phyloP scores from a whole-genome alignment of 1,140 invertebrate species.

The Pseudomyrmex sp. region DNA sequence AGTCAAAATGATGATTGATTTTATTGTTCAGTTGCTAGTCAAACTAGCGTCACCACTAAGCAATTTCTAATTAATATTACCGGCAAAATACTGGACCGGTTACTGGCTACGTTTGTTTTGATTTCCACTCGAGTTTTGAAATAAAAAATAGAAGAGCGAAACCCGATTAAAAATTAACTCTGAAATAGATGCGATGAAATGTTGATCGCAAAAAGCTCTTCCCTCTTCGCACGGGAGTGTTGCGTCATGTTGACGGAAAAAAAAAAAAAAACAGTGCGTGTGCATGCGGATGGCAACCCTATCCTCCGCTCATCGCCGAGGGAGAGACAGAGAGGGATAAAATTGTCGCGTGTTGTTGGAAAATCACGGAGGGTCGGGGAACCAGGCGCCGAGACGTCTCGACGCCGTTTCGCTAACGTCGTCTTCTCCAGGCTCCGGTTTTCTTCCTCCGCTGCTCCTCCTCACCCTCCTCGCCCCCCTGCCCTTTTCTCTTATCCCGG shows the following conservation, averaged over 20 bases:
- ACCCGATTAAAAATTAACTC: not conserved
- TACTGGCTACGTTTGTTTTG: too few relatives aligned
- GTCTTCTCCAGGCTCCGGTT: slow-evolving; percentile 67
- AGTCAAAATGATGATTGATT: too few relatives aligned
- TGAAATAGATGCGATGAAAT: not conserved
- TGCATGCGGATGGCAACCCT: slow-evolving; percentile 20
- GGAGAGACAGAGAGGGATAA: not conserved
- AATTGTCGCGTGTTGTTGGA: slow-evolving; percentile 72
- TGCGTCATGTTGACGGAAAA: slow-evolving; percentile 6
- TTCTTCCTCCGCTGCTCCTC: slow-evolving; percentile 35
- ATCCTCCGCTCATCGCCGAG: slow-evolving; percentile 41
- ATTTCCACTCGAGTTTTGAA: not conserved
- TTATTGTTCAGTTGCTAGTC: too few relatives aligned
- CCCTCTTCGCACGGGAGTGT: not conserved
- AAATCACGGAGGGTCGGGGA: slow-evolving; percentile 68
- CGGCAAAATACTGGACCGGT: too few relatives aligned
- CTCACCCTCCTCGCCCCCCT: slow-evolving; percentile 23
- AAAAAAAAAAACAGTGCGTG: slow-evolving; percentile 35
- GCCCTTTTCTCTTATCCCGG: not conserved
- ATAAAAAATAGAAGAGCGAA: not conserved
- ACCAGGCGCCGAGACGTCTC: slow-evolving; percentile 78
- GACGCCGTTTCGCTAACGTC: slow-evolving; percentile 74
- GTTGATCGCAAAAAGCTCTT: not conserved
- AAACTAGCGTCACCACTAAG: too few relatives aligned
- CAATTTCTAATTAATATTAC: too few relatives aligned